Base-by-base conservation (phyloP, 2,888 invertebrate genomes). In the Ochlodes sylvanus region DNA sequence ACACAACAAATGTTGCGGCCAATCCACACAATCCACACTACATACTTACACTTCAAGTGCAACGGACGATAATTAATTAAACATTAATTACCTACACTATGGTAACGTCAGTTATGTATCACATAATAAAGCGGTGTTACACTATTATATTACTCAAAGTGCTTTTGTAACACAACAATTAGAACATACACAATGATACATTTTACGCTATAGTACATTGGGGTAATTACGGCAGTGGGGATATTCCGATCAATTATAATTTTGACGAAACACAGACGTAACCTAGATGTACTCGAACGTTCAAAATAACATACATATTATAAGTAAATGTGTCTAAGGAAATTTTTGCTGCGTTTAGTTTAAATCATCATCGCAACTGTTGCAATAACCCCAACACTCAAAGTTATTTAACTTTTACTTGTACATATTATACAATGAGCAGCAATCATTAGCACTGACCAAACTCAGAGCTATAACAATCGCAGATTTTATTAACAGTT, bases 61-160 rank as follows among this genome's bases (percentile, higher is more conserved):
- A 67, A 62, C 52, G 17, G 56, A 62, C 47, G 63, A 63, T 68
- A 63, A 63, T 68, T 62, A 67, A 68, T 63, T 12, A 47, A 68
- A 57, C 56, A 67, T 65, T 70, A 69, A 69, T 76, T 77, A 78
- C 38, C 62, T 68, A 57, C 75, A 73, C 76, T 81, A 83, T 70
- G 83, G 82, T 83, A 83, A 84, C 79, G 78, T 78, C 75, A 74
- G 72, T 81, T 77, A 78, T 72, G 69, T 76, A 77, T 83, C 79
- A 84, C 80, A 81, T 52, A 52, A 27, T 52, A 52, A 52, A 83
- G 78, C 77, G 52, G 65, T 63, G 61, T 68, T 67, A 69, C 63
- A 61, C 58, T 52, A 58, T 68, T 52, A 64, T 56, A 62, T 47
- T 50, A 44, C 34, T 55, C 42, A 61, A 47, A 44, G 67, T 67